A percentile compares a stretch with the other conserved stretches of the same genome.
phyloP scores from a whole-genome alignment of 2,113 vertebrate genomes.

The Mus pahari region DNA sequence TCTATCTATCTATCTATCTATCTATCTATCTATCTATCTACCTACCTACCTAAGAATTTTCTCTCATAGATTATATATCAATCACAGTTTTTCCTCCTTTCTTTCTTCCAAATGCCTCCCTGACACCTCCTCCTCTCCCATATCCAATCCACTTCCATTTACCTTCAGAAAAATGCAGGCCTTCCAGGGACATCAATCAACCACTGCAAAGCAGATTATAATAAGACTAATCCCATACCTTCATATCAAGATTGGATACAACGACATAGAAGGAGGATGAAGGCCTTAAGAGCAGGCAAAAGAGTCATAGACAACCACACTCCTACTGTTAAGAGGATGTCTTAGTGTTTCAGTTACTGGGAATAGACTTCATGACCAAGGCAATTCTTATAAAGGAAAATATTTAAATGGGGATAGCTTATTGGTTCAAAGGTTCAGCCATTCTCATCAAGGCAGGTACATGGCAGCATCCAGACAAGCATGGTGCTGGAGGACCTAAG shows the following conservation, averaged over 20 bases:
- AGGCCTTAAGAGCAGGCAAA: not conserved
- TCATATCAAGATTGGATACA: not conserved
- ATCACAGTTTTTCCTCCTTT: not conserved
- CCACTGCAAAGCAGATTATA: not conserved
- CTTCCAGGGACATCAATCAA: not conserved
- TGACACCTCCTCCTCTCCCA: not conserved
- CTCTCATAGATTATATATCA: not conserved
- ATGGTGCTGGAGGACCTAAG: no score
- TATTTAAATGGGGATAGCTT: no score
- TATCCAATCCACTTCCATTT: not conserved
- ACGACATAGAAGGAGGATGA: not conserved
- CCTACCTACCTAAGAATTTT: no score
- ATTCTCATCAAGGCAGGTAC: no score
- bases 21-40: no score
- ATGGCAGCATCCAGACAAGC: no score
- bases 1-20: no score
- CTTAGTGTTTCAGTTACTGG: no score
- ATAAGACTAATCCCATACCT: not conserved
- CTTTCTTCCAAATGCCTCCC: not conserved
- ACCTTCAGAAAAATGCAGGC: not conserved
- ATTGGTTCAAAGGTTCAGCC: no score
- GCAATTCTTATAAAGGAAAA: no score
- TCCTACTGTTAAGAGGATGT: no score
- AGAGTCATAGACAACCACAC: not conserved
- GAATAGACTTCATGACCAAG: no score